phyloP scores from a whole-genome alignment of 1,140 invertebrate species.

The Trinorchestia longiramus region DNA sequence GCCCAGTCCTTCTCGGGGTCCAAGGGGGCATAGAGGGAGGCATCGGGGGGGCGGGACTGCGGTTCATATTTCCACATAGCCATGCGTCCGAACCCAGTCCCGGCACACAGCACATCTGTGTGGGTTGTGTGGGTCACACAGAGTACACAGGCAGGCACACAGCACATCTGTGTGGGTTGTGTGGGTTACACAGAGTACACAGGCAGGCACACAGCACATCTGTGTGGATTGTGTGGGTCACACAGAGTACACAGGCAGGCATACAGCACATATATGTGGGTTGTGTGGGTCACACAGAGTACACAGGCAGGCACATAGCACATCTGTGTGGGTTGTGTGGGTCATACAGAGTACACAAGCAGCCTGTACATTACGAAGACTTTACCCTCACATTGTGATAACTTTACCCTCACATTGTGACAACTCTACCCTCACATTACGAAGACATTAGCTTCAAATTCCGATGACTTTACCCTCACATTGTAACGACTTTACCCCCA shows the following conservation, averaged over 20 bases:
- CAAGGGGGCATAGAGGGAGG: conserved; percentile 67
- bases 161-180: background rate
- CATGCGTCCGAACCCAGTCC: conserved; percentile 90
- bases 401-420: too few species aligned
- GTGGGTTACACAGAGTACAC: background rate
- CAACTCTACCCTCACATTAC: too few species aligned
- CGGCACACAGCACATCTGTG: conserved; percentile 81
- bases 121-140: background rate
- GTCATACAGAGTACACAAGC: too few species aligned
- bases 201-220: background rate
- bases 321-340: too few species aligned
- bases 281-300: too few species aligned
- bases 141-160: background rate
- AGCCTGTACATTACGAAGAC: too few species aligned
- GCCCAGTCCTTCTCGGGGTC: conserved; percentile 70
- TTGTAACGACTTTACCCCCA: too few species aligned
- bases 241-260: background rate
- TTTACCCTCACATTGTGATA: too few species aligned
- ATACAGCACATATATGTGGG: too few species aligned
- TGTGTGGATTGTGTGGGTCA: background rate
- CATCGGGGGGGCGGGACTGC: conserved; percentile 66
- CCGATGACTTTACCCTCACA: too few species aligned
- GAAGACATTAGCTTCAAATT: too few species aligned
- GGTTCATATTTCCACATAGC: conserved; percentile 84
- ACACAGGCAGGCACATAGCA: too few species aligned